phyloP scores from a whole-genome alignment of 2,797 vertebrate genomes.

The Schizopygopsis pylzovi region DNA sequence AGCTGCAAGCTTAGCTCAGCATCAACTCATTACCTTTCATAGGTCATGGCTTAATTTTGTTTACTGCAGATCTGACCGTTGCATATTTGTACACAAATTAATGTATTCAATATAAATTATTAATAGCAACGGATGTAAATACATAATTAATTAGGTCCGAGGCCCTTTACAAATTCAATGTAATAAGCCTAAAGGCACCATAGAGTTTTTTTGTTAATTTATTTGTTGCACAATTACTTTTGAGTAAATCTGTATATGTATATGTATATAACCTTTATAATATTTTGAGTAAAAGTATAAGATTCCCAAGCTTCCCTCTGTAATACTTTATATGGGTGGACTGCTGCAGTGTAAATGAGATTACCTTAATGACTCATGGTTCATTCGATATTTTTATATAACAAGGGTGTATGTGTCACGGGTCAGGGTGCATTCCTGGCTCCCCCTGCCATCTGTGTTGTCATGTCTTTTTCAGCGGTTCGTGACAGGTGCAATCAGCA shows the following conservation, averaged over 20 bases:
- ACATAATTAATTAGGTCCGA: neutral
- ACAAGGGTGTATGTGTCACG: neutral
- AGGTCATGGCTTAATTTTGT: neutral
- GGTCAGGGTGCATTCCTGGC: too few species aligned
- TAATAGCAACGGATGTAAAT: neutral
- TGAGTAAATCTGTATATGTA: neutral
- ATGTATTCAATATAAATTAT: neutral
- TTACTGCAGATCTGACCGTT: neutral
- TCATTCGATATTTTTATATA: neutral
- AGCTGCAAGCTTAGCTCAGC: conserved; percentile 46
- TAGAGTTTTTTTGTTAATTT: neutral
- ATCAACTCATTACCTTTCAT: neutral
- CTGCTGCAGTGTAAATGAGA: neutral
- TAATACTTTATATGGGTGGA: neutral
- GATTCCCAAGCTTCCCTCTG: neutral
- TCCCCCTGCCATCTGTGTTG: too few species aligned
- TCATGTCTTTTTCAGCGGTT: too few species aligned
- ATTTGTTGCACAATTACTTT: neutral
- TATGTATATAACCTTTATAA: too few species aligned
- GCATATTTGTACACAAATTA: neutral
- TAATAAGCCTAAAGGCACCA: neutral
- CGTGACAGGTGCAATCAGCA: too few species aligned
- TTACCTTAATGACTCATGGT: neutral
- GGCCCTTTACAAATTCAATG: neutral
- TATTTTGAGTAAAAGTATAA: neutral